Evolutionary conservation across 2,888 invertebrate genomes (phyloP), one percentile per base, ranked within the genome.

Genomic region (Eristalis pertinax): DNA sequence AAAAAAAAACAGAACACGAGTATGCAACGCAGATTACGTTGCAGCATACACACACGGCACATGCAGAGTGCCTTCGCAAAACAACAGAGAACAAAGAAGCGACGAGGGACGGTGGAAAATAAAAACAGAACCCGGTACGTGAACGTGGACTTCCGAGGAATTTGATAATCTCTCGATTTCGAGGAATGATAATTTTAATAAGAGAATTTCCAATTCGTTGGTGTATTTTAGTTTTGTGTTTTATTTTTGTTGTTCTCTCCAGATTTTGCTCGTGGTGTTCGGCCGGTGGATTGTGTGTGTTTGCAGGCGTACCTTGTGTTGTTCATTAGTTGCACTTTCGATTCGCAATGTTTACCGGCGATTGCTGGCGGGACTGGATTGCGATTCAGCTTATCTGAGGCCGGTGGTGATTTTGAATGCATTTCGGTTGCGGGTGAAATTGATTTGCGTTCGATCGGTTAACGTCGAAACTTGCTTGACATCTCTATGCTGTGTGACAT

Each of bases 161-260:
- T 88, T 88, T 83, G 86, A 88, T 86, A 88, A 88, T 88, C 86
- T 88, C 38, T 70, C 76, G 88, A 88, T 88, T 88, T 88, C 89
- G 80, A 88, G 89, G 85, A 88, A 88, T 80, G 89, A 89, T 89
- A 88, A 89, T 89, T 89, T 89, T 89, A 89, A 89, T 89, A 89
- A 89, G 89, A 86, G 89, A 89, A 89, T 89, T 86, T 88, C 80
- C 84, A 84, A 83, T 82, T 88, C 80, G 82, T 86, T 88, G 50
- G 50, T 50, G 50, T 77, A n/a, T 62, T 50, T 76, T 73, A 63
- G 43, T 65, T 41, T 69, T 73, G 41, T 69, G 29, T 76, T 74
- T 56, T 50, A 56, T 26, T 68, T 38, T 73, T 35, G 62, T 65
- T 75, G 32, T 32, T 32, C 32, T 32, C 32, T 10, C 8, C 26